Evolutionary conservation across 2,113 vertebrate species (phyloP), one percentile per base, ranked within the genome.

Genomic region (Oryzias woworae): DNA sequence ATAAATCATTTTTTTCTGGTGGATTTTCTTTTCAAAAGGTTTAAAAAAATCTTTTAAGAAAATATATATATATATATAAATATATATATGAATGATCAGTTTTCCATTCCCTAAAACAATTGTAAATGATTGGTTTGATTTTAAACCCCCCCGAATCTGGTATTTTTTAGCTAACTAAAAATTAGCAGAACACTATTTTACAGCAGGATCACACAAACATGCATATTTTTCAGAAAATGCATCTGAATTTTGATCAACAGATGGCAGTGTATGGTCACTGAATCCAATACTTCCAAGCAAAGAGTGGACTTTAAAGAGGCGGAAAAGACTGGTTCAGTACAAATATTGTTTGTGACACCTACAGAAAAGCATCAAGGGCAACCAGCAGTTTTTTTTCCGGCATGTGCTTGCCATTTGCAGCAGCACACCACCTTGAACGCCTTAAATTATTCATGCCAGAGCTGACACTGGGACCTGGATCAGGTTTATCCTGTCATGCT

Each of bases 261-360:
- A 85, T 85, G 88, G 90, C 81, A 78, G 82, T 86, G 75, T 87
- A 71, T 50, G 69, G 79, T 83, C 74, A 82, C 59, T 54, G 16
- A 69, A 77, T 70, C 52, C 2, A 56, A 36, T 53, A 26, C 54
- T 63, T 71, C 24, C 44, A 63, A 28, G n/a, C 36, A 69, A 20
- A 10, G 12, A 28, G 24, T 51, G 66, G 59, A 58, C 45, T 58
- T 42, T 22, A 43, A 73, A 73, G 63, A 69, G 36, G 24, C 54
- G 67, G 54, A 66, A 56, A 63, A 12, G 53, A 22, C 61, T 22
- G 73, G 52, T 76, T 59, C 58, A 79, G 51, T 65, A 77, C 46
- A 64, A 78, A 69, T 66, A 76, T 60, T 60, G 31, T 77, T 71
- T 76, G 66, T 73, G 70, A 71, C 78, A 75, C 57, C 63, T 47